A percentile compares a stretch with the other conserved stretches of the same genome.
phyloP scores from a whole-genome alignment of 2,888 invertebrate species.

The Oscheius sp. region DNA sequence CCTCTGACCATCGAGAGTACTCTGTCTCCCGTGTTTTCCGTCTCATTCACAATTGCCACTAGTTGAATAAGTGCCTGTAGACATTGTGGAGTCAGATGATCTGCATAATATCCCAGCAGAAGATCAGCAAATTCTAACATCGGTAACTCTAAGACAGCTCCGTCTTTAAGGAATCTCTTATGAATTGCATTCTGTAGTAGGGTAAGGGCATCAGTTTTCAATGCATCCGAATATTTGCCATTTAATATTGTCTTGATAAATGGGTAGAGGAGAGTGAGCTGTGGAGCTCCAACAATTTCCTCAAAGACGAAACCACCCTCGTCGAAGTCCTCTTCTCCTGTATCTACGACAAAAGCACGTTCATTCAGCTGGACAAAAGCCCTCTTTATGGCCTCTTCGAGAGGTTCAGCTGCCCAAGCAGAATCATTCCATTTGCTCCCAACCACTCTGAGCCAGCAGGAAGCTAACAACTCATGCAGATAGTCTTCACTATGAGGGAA shows the following conservation, averaged over 20 bases:
- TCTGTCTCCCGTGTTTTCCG: constrained; percentile 44
- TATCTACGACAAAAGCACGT: constrained; percentile 55
- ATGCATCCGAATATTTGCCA: constrained; percentile 24
- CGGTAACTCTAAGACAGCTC: constrained; percentile 49
- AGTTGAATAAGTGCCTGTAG: constrained; percentile 41
- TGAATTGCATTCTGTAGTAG: constrained; percentile 45
- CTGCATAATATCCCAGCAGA: constrained; percentile 40
- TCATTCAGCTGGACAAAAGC: constrained; percentile 56
- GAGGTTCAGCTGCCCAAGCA: constrained; percentile 53
- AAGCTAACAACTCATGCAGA: constrained; percentile 61
- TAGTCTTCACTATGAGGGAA: constrained; percentile 62
- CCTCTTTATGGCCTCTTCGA: constrained; percentile 55
- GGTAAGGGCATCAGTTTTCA: constrained; percentile 37
- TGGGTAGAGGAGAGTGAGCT: constrained; percentile 51
- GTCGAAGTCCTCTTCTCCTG: constrained; percentile 51
- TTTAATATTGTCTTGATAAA: constrained; percentile 43
- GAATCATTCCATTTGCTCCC: constrained; percentile 48
- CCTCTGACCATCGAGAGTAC: constrained; percentile 46
- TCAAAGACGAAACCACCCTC: constrained; percentile 32
- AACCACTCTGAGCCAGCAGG: constrained; percentile 56
- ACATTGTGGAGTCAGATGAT: constrained; percentile 19
- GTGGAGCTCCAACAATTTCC: constrained; percentile 53
- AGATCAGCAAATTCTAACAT: constrained; percentile 50
- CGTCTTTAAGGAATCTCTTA: constrained; percentile 47
- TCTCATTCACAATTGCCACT: constrained; percentile 45